Base-by-base conservation (phyloP, 92 coral and sea anemone species). In the Zoanthus gigantus region DNA sequence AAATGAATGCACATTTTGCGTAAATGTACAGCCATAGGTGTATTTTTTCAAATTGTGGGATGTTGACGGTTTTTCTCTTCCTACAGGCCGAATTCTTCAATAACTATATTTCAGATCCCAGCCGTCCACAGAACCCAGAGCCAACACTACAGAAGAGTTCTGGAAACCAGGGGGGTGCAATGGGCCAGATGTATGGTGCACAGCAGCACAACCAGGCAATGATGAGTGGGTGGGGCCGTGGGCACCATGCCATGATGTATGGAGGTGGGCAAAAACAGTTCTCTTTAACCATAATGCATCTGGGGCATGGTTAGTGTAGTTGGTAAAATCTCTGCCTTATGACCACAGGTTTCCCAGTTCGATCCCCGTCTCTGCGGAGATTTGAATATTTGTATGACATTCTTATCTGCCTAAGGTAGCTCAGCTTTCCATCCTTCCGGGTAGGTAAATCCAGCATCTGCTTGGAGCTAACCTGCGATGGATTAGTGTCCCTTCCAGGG, bases 191-290 rank as follows among this genome's bases (percentile, higher is more conserved):
- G 96, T 95, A 86, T 61, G 94, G 94, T 28, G 91, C 93, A 18
- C 99, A 95, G 30, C 99, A 91, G 16, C 92, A 88, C 60, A 92
- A 91, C 53, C 97, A 92, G 77, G 94, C 93, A 86, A 89, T 92
- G 95, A 92, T 95, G 95, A 98, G 99, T 52, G 95, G 98, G 88
- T 95, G 98, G 84, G 96, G 95, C 60, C 98, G 98, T 9, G 95
- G 96, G 32, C 98, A 92, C 84, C 93, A 90, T 88, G 90, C 92
- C 92, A 93, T 96, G 98, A 86, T 88, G 89, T 94, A 91, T 82
- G 98, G 99, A 65, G 84, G 84, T 80, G 68, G 58, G 71, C 9
- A 45, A 30, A 12, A 16, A 32, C 7, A 10, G 2, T 6, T 9
- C 1, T 23, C 46, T 9, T 8, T 29, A 10, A 9, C 45, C 74